phyloP scores from a whole-genome alignment of 2,113 vertebrate genomes.

The Myanophis thanlyinensis region DNA sequence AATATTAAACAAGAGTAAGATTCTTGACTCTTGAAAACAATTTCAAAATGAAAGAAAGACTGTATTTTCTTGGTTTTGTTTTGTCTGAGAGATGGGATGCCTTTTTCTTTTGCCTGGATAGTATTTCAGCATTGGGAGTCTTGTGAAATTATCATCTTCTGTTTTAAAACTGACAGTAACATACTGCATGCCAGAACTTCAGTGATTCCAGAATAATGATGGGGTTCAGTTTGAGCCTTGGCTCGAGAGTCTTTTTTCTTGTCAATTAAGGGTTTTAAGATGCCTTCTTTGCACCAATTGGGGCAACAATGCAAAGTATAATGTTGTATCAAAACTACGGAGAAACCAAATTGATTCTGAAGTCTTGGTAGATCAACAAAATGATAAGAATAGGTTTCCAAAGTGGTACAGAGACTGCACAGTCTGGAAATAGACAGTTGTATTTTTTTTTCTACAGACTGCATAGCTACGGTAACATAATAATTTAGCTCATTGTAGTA shows the following conservation, averaged over 20 bases:
- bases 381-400: not conserved
- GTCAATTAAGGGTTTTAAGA: not conserved
- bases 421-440: not conserved
- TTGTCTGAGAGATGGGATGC: not conserved
- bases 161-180: constrained; percentile 10
- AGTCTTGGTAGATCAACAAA: not conserved
- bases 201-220: constrained; percentile 9
- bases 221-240: not conserved
- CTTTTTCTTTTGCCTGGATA: not conserved
- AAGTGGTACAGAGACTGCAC: not conserved
- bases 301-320: not conserved
- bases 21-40: not conserved
- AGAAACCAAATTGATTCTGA: not conserved
- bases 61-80: not conserved
- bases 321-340: not conserved
- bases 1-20: not conserved
- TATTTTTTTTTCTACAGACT: not conserved
- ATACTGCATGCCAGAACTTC: not conserved
- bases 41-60: not conserved
- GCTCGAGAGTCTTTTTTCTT: not conserved
- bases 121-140: not conserved
- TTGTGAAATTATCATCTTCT: constrained; percentile 3
- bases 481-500: not conserved
- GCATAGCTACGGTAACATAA: not conserved
- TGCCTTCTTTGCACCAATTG: not conserved